Evolutionary conservation across 1,140 invertebrate genomes (phyloP), one percentile per base, ranked within the genome.

Genomic region (Euwallacea fornicatus): DNA sequence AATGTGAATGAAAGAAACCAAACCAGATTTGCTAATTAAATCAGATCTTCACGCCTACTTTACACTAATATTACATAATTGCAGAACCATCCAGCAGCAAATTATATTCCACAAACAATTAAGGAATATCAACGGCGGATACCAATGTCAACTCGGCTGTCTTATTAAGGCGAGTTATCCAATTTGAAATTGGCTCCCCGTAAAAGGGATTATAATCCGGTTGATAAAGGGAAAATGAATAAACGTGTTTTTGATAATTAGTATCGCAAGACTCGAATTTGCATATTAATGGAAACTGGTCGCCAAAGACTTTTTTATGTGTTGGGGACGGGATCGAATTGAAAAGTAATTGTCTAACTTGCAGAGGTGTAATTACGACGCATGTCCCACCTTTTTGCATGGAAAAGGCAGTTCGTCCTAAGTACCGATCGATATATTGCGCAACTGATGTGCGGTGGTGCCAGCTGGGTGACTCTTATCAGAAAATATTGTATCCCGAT

Each of bases 61-160:
- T n/a, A 56, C 55, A 11, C 16, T 56, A 9, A 13, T 10, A 9
- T 13, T 56, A 56, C 55, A 56, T 56, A 56, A n/a, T 56, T 56
- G 55, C 55, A 50, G 10, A 13, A 50, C 47, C 10, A 50, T 10
- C 21, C 21, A 33, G 21, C 21, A 33, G 21, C 21, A 33, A 33
- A 33, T 33, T 33, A 33, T 33, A 33, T 33, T 33, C 21, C 21
- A 33, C 21, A 33, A 33, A 33, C 21, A 33, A 33, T 33, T 33
- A 33, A 33, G 21, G 21, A 33, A 33, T 50, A 50, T 50, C 13
- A 50, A 2, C 13, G 9, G 46, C 46, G 13, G 46, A 50, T 50
- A 11, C 46, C 46, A 50, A 50, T 33, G 21, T 33, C 21, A 33
- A 33, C 21, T 33, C 21, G 21, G 4, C 21, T 33, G 21, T 33